phyloP scores from a whole-genome alignment of 2,888 invertebrate species.

The Mythimna ferrago region DNA sequence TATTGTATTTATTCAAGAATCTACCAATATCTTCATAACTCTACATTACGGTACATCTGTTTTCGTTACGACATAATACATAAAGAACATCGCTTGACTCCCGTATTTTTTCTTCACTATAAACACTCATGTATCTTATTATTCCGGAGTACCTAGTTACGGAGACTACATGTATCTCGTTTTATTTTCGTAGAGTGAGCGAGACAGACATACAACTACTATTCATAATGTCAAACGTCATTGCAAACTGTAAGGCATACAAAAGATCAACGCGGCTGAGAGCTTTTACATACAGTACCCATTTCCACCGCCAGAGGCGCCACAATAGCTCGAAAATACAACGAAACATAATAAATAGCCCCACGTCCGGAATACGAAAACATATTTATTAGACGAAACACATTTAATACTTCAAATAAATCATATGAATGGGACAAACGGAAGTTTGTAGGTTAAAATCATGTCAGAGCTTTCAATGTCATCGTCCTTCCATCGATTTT shows the following conservation, averaged over 20 bases:
- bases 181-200: slow-evolving; percentile 59
- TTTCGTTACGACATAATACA: slow-evolving; percentile 4
- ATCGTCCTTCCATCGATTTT: slow-evolving; percentile 41
- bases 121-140: slow-evolving; percentile 39
- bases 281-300: slow-evolving; percentile 67
- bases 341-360: slow-evolving; percentile 61
- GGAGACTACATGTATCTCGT: slow-evolving; percentile 56
- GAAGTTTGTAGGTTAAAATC: slow-evolving; percentile 44
- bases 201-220: slow-evolving; percentile 60
- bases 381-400: slow-evolving; percentile 62
- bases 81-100: slow-evolving; percentile 17
- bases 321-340: slow-evolving; percentile 51
- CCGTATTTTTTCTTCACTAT: slow-evolving; percentile 33
- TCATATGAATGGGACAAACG: slow-evolving; percentile 43
- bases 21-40: not conserved
- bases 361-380: slow-evolving; percentile 51
- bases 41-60: not conserved
- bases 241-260: slow-evolving; percentile 62
- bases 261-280: slow-evolving; percentile 59
- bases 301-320: slow-evolving; percentile 72
- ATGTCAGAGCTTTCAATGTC: slow-evolving; percentile 47
- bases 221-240: slow-evolving; percentile 70
- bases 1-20: not conserved
- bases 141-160: slow-evolving; percentile 48
- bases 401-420: slow-evolving; percentile 58